These are phyloP conservation scores for Podargus strigoides DNA, from an alignment of 2,797 vertebrate species.

Conservation along the genomic window DNA sequence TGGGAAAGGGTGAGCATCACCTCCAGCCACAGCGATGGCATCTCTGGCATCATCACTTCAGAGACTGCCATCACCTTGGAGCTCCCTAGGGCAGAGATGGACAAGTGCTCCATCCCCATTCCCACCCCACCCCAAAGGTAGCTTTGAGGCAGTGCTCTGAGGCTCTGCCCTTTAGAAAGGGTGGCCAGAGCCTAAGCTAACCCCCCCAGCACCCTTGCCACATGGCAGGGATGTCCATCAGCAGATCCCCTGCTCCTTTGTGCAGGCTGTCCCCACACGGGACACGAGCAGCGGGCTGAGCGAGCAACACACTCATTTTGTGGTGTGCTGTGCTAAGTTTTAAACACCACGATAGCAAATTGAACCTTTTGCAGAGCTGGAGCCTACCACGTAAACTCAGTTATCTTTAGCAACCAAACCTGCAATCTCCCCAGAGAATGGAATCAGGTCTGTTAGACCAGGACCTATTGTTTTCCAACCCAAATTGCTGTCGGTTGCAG, in stretches of 20 bases:
- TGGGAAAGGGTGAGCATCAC: not conserved
- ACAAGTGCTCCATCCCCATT: not conserved
- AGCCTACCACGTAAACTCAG: not conserved
- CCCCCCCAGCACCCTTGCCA: not conserved
- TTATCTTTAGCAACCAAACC: constrained; percentile 40
- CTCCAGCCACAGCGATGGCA: not conserved
- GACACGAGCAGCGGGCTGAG: not conserved
- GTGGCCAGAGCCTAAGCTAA: not conserved
- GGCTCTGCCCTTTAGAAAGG: not conserved
- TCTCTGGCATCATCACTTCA: fast-evolving
- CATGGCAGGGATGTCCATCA: not conserved
- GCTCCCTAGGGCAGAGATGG: not conserved
- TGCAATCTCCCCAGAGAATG: not conserved
- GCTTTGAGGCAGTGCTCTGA: not conserved
- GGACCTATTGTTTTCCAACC: constrained; percentile 12
- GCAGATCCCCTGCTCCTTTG: not conserved
- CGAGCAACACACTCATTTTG: not conserved
- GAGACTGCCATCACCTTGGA: not conserved
- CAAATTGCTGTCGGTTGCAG: not conserved
- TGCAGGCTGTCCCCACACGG: fast-evolving
- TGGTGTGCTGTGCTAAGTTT: not conserved
- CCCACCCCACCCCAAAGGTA: not conserved
- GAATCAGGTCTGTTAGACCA: not conserved
- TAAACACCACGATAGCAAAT: not conserved
- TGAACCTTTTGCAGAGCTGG: not conserved